Conservation (phyloP, 2,888 invertebrate genomes). For the Elysia crispata region DNA sequence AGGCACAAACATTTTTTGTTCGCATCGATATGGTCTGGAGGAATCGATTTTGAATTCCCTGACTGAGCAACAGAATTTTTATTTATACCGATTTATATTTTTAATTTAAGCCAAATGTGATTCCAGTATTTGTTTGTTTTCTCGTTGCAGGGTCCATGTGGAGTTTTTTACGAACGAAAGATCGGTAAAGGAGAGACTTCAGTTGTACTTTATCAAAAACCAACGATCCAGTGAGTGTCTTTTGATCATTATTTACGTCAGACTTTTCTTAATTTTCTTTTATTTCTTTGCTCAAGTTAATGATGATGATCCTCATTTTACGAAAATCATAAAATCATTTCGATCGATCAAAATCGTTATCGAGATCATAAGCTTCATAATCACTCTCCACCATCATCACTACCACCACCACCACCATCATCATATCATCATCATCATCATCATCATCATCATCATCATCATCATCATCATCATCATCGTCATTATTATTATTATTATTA, state of each 20-base stretch:
- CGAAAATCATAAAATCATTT: no score
- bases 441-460: slow-evolving; percentile 37
- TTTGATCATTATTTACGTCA: neutral
- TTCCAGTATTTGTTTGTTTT: slow-evolving; percentile 51
- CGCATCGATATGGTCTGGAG: no score
- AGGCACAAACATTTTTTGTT: no score
- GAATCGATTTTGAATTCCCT: no score
- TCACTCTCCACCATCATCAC: neutral
- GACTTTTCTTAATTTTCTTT: no score
- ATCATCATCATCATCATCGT: slow-evolving; percentile 38
- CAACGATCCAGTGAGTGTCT: slow-evolving; percentile 98
- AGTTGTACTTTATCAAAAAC: slow-evolving; percentile 99
- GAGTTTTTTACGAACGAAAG: slow-evolving; percentile 99
- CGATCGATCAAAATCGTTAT: no score
- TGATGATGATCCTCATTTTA: no score
- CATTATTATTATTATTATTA: slow-evolving; percentile 34
- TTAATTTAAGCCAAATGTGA: no score
- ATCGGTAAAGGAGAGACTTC: slow-evolving; percentile 98
- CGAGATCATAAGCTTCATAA: no score
- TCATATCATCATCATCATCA: slow-evolving; percentile 40
- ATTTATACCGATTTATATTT: no score
- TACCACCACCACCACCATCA: slow-evolving; percentile 26
- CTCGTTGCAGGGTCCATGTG: slow-evolving; percentile 95
- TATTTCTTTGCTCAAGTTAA: no score
- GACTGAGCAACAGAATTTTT: no score